Conservation (phyloP, 1,140 invertebrate species). For the Diabrotica virgifera region DNA sequence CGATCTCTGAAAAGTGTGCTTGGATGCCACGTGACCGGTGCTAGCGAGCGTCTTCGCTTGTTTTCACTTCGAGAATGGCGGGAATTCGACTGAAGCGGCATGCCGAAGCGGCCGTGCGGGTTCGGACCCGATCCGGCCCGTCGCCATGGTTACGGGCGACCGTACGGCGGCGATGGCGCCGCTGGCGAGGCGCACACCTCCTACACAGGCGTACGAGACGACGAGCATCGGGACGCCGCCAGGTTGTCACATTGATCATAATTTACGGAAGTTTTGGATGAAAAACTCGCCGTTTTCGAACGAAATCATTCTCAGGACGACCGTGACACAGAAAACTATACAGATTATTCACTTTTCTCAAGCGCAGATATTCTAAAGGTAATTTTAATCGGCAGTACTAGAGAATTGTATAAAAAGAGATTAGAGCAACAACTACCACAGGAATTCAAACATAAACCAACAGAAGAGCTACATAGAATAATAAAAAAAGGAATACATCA, state of each 20-base stretch:
- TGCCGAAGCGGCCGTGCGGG: constrained; percentile 21
- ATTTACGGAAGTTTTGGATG: neutral
- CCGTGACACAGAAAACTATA: too few species aligned
- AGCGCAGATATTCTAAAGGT: too few species aligned
- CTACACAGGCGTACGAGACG: constrained; percentile 8
- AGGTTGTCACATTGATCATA: neutral
- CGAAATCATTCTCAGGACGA: too few species aligned
- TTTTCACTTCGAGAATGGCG: constrained; percentile 39
- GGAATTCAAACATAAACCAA: too few species aligned
- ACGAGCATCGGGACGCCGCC: neutral
- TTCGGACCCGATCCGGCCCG: constrained; percentile 28
- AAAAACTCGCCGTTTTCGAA: neutral
- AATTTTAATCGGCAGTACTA: too few species aligned
- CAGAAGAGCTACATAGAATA: too few species aligned
- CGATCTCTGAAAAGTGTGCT: constrained; percentile 26
- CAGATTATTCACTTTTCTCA: too few species aligned
- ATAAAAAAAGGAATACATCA: too few species aligned
- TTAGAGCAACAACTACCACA: too few species aligned
- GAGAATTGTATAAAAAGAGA: too few species aligned
- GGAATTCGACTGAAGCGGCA: constrained; percentile 34
- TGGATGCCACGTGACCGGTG: constrained; percentile 39
- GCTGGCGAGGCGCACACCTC: constrained; percentile 27
- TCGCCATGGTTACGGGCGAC: constrained; percentile 37
- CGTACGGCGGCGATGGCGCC: constrained; percentile 42
- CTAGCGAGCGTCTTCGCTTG: constrained; percentile 39